A percentile compares a stretch with the other conserved stretches of the same genome.
These are phyloP conservation scores for Poecilia gillii DNA, from an alignment of 2,797 vertebrate species.

Conservation along the genomic window DNA sequence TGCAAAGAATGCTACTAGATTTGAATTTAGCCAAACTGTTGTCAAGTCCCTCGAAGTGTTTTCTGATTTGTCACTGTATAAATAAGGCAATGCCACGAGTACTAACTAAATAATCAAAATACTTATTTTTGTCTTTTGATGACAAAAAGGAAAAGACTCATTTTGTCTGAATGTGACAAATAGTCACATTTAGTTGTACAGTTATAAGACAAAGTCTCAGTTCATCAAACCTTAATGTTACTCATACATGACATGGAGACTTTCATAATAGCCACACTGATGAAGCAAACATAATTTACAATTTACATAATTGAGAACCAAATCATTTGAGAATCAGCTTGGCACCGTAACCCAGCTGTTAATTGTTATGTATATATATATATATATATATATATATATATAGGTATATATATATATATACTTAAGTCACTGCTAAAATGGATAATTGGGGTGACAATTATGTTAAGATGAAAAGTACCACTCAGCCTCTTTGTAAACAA, in stretches of 20 bases:
- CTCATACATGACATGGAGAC: neutral
- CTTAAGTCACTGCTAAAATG: neutral
- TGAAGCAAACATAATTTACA: slow-evolving; percentile 6
- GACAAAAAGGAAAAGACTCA: too few species aligned
- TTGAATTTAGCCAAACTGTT: neutral
- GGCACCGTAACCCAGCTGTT: neutral
- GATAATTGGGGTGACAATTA: neutral
- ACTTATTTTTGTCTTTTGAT: too few species aligned
- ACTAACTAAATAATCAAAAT: too few species aligned
- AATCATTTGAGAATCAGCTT: neutral
- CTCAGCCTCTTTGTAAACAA: neutral
- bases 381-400: neutral
- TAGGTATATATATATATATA: neutral
- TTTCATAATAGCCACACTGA: neutral
- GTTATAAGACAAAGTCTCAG: neutral
- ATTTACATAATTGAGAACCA: slow-evolving; percentile 13
- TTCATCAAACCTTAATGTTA: neutral
- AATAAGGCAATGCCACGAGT: too few species aligned
- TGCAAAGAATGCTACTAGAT: neutral
- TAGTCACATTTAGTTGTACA: neutral
- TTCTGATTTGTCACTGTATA: too few species aligned
- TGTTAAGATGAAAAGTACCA: neutral
- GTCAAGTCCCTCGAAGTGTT: too few species aligned
- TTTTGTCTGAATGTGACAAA: neutral
- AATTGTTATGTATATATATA: neutral